Base-by-base conservation (phyloP, 2,888 invertebrate genomes). In the Apoderus coryli region DNA sequence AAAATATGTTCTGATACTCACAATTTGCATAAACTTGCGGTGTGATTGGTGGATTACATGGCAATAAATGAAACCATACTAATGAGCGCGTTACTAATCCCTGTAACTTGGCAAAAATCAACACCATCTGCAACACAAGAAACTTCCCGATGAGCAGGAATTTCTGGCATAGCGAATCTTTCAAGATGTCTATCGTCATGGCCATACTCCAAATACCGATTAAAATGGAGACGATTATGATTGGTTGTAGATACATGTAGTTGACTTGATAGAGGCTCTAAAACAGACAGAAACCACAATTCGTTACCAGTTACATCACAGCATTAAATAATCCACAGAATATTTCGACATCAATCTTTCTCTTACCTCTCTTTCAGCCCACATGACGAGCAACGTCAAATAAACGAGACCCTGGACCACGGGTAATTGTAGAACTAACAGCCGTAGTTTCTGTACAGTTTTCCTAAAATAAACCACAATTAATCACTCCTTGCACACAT, bases 91-190 rank as follows among this genome's bases (percentile, higher is more conserved):
- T 65, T 3, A 66, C 49, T 10, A 70, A 61, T 15, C 67, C 69
- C 54, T 78, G 78, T 31, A 77, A 52, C 54, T 78, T 78, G 14
- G 75, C 70, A 27, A 73, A 69, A 29, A 78, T 46, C 27, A 79
- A 54, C 2, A 69, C 74, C 45, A 76, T 45, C 49, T 79, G 77
- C 10, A 74, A 56, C 1, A 68, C 72, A 25, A 69, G 35, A 45
- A 71, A 67, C 45, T 69, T 64, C 0, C 57, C 57, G 14, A 57
- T 53, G 9, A 68, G 57, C 2, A 38, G 10, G 29, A 50, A 55
- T 39, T 61, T 52, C 11, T 54, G 54, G 12, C 53, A 51, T 6
- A 64, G 46, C 1, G 57, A 45, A 33, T 61, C 49, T 47, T 59
- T 44, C 49, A 76, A 33, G 56, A 65, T 56, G 40, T 64, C 63